These are phyloP conservation scores for Habropoda laboriosa DNA, from an alignment of 1,140 invertebrate genomes.

Conservation along the genomic window DNA sequence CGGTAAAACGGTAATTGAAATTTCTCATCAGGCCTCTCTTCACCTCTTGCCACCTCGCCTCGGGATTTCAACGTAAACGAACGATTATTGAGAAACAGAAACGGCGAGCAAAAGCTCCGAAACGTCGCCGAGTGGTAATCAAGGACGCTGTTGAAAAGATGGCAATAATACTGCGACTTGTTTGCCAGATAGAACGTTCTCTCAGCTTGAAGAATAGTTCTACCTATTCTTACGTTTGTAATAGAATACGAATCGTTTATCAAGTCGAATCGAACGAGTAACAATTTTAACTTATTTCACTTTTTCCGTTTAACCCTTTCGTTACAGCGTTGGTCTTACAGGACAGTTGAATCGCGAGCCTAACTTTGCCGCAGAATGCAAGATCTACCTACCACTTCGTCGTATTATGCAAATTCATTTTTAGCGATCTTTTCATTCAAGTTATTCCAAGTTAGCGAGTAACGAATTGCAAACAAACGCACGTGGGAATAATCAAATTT, in stretches of 20 bases:
- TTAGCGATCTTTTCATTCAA: too few relatives aligned
- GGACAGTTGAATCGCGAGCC: too few relatives aligned
- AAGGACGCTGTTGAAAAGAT: neutral
- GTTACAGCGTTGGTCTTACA: too few relatives aligned
- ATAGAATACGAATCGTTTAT: neutral
- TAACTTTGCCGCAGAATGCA: too few relatives aligned
- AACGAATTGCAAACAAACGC: too few relatives aligned
- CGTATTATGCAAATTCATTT: too few relatives aligned
- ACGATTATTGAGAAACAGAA: conserved; percentile 11
- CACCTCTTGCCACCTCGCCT: neutral
- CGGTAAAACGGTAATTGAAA: conserved; percentile 5
- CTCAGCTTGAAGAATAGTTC: neutral
- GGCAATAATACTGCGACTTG: neutral
- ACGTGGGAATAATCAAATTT: too few relatives aligned
- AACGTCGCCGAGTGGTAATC: neutral
- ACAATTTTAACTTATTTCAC: neutral
- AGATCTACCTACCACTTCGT: too few relatives aligned
- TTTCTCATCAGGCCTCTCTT: neutral
- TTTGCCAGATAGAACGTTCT: neutral
- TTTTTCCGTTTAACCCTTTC: too few relatives aligned
- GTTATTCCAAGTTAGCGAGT: too few relatives aligned
- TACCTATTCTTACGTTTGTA: neutral
- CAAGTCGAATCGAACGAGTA: too few relatives aligned
- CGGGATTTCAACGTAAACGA: neutral
- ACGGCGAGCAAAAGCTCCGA: neutral